phyloP scores from a whole-genome alignment of 2,797 vertebrate species.

The Emydoidea blandingii region DNA sequence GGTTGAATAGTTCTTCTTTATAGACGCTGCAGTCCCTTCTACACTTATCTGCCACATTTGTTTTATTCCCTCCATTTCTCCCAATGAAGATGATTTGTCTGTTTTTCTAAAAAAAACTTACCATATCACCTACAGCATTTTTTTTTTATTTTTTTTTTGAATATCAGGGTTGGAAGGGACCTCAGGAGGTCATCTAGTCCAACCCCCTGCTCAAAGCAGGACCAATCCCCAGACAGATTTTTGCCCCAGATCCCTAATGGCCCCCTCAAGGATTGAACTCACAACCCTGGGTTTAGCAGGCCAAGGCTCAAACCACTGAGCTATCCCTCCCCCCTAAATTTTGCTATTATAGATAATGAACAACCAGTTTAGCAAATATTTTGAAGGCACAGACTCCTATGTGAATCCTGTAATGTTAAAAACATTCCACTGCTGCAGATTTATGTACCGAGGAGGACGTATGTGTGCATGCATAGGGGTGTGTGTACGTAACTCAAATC shows the following conservation, averaged over 20 bases:
- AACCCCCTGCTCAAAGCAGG: too few relatives aligned
- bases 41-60: not conserved
- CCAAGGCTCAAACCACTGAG: too few relatives aligned
- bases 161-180: too few relatives aligned
- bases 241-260: too few relatives aligned
- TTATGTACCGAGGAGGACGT: not conserved
- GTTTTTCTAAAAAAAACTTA: not conserved
- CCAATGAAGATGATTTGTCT: not conserved
- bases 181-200: too few relatives aligned
- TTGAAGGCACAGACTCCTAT: not conserved
- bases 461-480: not conserved
- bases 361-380: not conserved
- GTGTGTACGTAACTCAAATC: not conserved
- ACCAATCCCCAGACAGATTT: too few relatives aligned
- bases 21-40: not conserved
- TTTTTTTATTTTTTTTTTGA: not conserved
- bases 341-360: not conserved
- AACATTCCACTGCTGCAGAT: fast-evolving
- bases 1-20: not conserved
- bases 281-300: too few relatives aligned
- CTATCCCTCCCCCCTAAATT: too few relatives aligned
- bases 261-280: too few relatives aligned
- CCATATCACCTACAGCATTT: not conserved
- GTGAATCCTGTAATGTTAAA: not conserved
- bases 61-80: not conserved